A percentile compares a stretch with the other conserved stretches of the same genome.
These are phyloP conservation scores for Zaprionus kolodkinae DNA, from an alignment of 1,140 invertebrate species.

Conservation along the genomic window DNA sequence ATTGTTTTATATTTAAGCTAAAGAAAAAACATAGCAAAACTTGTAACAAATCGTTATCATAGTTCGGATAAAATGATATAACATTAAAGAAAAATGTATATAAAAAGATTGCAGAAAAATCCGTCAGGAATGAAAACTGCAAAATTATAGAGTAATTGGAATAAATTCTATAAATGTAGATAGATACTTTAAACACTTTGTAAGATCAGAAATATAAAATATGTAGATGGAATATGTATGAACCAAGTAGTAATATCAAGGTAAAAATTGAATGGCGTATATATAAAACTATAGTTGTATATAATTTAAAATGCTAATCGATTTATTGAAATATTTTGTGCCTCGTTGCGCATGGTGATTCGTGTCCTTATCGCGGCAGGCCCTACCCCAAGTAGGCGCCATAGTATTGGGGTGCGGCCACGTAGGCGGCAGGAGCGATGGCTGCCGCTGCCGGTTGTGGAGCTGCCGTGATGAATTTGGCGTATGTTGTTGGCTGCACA, in stretches of 20 bases:
- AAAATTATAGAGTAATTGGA: not conserved
- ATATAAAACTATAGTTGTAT: not conserved
- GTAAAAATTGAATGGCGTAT: not conserved
- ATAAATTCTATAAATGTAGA: not conserved
- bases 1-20: not conserved
- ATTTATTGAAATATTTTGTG: conserved; percentile 5
- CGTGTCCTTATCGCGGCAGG: not conserved
- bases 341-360: conserved; percentile 5
- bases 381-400: conserved; percentile 58
- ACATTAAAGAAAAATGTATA: too few relatives aligned
- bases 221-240: not conserved
- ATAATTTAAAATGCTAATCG: conserved; percentile 1
- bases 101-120: too few relatives aligned
- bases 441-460: conserved; percentile 4
- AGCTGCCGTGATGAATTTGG: conserved; percentile 32
- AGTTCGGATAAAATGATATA: too few relatives aligned
- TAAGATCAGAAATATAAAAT: not conserved
- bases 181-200: not conserved
- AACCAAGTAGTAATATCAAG: not conserved
- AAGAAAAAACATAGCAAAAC: not conserved
- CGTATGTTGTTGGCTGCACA: conserved; percentile 57
- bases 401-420: conserved; percentile 54
- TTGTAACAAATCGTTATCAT: not conserved
- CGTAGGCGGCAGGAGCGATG: conserved; percentile 41
- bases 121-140: too few relatives aligned